A percentile compares a stretch with the other conserved stretches of the same genome.
Evolutionary conservation across 2,797 vertebrate genomes (phyloP).

Genomic region (Phalanger gymnotis): DNA sequence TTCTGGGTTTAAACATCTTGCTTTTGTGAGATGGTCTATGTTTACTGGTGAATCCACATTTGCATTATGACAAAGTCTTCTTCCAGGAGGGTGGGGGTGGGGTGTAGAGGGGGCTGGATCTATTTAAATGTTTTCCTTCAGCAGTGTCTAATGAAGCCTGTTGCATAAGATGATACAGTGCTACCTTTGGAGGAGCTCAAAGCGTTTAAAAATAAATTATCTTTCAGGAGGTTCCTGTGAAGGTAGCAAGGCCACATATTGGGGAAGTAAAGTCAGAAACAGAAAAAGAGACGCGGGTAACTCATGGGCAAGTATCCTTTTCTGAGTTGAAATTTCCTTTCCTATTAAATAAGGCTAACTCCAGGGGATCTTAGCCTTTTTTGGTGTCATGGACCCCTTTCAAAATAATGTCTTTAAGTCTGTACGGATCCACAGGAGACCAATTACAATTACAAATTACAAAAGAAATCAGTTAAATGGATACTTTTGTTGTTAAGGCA

Average conservation of each 20-base stretch:
- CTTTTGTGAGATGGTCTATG: conserved; percentile 19
- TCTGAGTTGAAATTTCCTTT: not conserved
- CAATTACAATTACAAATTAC: not conserved
- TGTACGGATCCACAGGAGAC: not conserved
- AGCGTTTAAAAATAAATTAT: conserved; percentile 24
- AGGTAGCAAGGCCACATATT: not conserved
- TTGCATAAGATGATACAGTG: not conserved
- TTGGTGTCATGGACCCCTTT: not conserved
- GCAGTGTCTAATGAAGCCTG: not conserved
- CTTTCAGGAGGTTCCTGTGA: not conserved
- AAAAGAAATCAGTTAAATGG: not conserved
- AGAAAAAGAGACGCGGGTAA: not conserved
- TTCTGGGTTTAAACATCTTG: not conserved
- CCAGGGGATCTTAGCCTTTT: not conserved
- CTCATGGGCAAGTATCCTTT: not conserved
- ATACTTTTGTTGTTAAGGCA: not conserved
- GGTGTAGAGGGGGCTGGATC: not conserved
- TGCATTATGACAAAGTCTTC: not conserved
- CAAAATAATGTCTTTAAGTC: not conserved
- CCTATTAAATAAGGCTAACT: not conserved
- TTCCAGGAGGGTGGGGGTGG: conserved; percentile 4
- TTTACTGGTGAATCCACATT: conserved; percentile 13
- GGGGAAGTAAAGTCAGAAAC: not conserved
- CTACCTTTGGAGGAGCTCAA: conserved; percentile 16
- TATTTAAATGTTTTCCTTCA: not conserved